Conservation (phyloP, 2,797 vertebrate species). For the Hafferia zeledoni region DNA sequence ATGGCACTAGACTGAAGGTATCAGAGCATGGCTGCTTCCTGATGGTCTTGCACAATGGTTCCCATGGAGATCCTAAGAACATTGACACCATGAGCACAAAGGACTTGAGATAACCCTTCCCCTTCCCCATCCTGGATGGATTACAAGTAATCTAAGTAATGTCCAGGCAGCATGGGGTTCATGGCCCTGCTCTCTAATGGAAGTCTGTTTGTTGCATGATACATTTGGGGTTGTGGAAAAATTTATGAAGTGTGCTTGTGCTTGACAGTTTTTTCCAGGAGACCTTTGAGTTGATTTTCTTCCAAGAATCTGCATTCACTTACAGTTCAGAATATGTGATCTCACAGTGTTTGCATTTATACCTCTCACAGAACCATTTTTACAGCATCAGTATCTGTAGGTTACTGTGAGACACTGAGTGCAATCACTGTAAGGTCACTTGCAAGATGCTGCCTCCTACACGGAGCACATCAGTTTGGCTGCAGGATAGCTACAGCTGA, state of each 20-base stretch:
- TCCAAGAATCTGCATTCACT: constrained; percentile 76
- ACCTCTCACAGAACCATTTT: constrained; percentile 61
- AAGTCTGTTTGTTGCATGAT: constrained; percentile 13
- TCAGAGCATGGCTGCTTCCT: not conserved
- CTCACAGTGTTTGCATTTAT: constrained; percentile 79
- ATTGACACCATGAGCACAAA: not conserved
- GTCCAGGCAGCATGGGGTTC: not conserved
- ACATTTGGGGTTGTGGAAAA: constrained; percentile 69
- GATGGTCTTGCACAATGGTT: not conserved
- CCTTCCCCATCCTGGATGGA: not conserved
- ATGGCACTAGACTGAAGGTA: not conserved
- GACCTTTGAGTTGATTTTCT: constrained; percentile 64
- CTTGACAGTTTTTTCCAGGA: constrained; percentile 72
- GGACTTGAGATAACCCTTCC: not conserved
- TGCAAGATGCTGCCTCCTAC: constrained; percentile 9
- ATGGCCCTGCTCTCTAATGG: not conserved
- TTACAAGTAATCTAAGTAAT: not conserved
- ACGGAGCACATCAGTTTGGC: constrained; percentile 36
- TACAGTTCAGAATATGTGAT: constrained; percentile 74
- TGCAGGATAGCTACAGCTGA: not conserved
- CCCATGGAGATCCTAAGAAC: not conserved
- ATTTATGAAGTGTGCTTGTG: constrained; percentile 58
- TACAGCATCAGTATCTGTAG: constrained; percentile 53
- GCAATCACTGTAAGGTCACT: constrained; percentile 32
- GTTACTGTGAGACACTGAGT: constrained; percentile 30